Percentiles rank a stretch among this genome's conserved stretches.
These are phyloP conservation scores for Corythornis madagascariensis DNA, from an alignment of 2,113 vertebrate species.

Conservation along the genomic window DNA sequence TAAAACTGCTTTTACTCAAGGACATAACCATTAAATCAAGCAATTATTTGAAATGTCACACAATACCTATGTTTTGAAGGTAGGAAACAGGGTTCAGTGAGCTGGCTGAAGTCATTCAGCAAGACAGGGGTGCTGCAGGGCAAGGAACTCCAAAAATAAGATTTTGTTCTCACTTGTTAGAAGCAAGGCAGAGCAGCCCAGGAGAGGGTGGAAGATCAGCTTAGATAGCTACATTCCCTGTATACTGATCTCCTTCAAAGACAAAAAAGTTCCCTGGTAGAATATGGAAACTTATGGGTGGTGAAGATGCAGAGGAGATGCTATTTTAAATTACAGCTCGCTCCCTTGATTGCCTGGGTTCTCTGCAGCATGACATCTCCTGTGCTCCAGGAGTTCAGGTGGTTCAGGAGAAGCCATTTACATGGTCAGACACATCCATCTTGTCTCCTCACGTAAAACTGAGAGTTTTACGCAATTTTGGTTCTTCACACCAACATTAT, in stretches of 20 bases:
- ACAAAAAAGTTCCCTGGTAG: not conserved
- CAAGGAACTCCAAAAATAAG: not conserved
- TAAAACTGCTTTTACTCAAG: not conserved
- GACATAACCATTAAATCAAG: not conserved
- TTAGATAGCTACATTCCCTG: accelerated
- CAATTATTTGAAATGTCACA: not conserved
- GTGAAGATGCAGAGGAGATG: not conserved
- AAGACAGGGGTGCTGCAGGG: not conserved
- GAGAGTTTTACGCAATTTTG: not conserved
- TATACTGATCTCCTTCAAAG: not conserved
- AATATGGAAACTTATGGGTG: not conserved
- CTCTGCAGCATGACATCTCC: not conserved
- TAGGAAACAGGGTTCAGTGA: not conserved
- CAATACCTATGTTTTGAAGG: accelerated
- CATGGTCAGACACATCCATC: not conserved
- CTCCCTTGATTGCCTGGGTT: not conserved
- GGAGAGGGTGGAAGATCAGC: not conserved
- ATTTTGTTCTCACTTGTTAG: not conserved
- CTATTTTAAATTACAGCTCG: not conserved
- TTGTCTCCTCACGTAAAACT: not conserved
- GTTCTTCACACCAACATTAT: not conserved
- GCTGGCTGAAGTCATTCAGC: accelerated
- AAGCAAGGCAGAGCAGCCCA: accelerated
- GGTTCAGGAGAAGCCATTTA: not conserved
- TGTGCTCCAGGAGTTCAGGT: not conserved